Evolutionary conservation across 2,113 vertebrate species (phyloP).

Genomic region (Chlorodrepanis virens): DNA sequence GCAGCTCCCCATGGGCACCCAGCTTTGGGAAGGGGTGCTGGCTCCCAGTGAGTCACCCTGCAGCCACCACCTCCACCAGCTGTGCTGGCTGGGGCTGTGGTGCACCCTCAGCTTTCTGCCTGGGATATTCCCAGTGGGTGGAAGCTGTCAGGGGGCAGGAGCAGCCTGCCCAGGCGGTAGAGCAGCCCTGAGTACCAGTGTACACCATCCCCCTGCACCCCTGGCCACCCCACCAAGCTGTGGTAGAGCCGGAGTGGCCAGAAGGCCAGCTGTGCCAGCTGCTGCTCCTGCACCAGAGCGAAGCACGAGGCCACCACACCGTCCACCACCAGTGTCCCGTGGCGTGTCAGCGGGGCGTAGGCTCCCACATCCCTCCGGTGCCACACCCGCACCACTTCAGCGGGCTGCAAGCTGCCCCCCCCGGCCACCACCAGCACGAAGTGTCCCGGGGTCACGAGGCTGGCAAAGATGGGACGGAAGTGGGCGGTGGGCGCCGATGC

Average conservation of each 20-base stretch:
- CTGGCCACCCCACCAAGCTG: conserved; percentile 72
- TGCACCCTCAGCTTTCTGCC: conserved; percentile 73
- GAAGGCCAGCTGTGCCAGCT: conserved; percentile 87
- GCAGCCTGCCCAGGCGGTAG: conserved; percentile 80
- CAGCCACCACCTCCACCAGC: conserved; percentile 23
- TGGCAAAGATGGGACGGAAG: conserved; percentile 86
- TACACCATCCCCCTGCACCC: conserved; percentile 77
- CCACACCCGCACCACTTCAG: conserved; percentile 77
- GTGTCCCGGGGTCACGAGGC: conserved; percentile 83
- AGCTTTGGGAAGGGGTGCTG: not conserved
- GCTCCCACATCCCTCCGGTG: conserved; percentile 75
- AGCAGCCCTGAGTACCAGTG: conserved; percentile 94
- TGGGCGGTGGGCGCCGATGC: conserved; percentile 57
- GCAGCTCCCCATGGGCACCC: not conserved
- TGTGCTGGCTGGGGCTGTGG: not conserved
- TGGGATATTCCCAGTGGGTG: conserved; percentile 81
- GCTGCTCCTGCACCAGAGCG: conserved; percentile 85
- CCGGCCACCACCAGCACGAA: conserved; percentile 78
- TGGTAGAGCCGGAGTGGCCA: conserved; percentile 87
- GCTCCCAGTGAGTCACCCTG: not conserved
- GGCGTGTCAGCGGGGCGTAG: conserved; percentile 90
- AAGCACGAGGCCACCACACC: conserved; percentile 93
- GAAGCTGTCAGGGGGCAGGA: conserved; percentile 86
- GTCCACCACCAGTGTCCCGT: conserved; percentile 91
- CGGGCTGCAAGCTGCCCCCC: conserved; percentile 45